Base-by-base conservation (phyloP, 2,888 invertebrate species). In the Criorhina ranunculi region DNA sequence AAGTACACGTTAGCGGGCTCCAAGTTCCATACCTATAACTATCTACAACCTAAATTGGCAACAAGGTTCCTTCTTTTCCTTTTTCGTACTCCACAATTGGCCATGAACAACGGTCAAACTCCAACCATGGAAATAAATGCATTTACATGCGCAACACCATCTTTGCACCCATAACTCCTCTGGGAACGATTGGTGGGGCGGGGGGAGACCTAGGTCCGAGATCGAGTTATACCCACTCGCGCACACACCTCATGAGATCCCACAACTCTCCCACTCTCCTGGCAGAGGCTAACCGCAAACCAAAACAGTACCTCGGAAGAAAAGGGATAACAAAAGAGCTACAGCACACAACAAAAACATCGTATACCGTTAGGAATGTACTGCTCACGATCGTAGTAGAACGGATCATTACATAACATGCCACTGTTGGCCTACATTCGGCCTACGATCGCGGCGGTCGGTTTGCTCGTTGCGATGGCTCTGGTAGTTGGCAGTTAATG, bases 351-450 rank as follows among this genome's bases (percentile, higher is more conserved):
- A 85, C 60, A 85, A n/a, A n/a, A n/a, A 75, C 75, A 80, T 49
- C 53, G 35, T 59, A 66, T 51, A 85, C 85, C 85, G 85, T 80
- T 80, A 85, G 85, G 85, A 80, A 85, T 85, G 75, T 80, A 66
- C 80, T 69, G 80, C 75, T 80, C 75, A 85, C 75, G 75, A 85
- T 40, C 80, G 75, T 85, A 85, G 80, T 76, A 76, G 86, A 81
- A 86, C 81, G 86, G 86, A 80, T 66, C 86, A 81, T 86, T 81
- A 77, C 77, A 85, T 79, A 86, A 86, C 86, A 81, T 86, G 86
- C 80, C 86, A 86, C 86, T 77, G 86, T 86, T 86, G 86, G 86
- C 86, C 86, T 86, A 86, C 81, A 81, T 86, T 86, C 76, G 62
- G 66, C 55, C 67, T 67, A 86, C 75, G 86, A 77, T 76, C 75